Evolutionary conservation across 2,888 invertebrate species (phyloP).

Genomic region (Drosophila formosana): DNA sequence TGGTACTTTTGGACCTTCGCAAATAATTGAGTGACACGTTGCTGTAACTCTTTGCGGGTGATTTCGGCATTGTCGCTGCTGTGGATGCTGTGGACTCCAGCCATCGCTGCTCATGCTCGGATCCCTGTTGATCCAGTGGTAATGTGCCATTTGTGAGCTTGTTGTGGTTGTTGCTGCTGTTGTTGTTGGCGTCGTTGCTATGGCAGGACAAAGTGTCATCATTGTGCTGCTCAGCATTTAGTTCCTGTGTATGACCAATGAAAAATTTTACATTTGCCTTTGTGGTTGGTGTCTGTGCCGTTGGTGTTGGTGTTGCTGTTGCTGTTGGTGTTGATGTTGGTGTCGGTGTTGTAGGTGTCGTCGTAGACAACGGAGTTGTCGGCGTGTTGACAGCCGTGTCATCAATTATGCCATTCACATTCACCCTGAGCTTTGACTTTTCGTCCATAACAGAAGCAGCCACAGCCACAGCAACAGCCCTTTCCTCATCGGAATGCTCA

Average conservation of each 20-base stretch:
- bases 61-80: slow-evolving; percentile 4
- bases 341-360: slow-evolving; percentile 31
- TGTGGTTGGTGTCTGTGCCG: slow-evolving; percentile 29
- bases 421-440: slow-evolving; percentile 66
- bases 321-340: slow-evolving; percentile 1
- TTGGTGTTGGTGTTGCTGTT: neutral
- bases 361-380: neutral
- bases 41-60: slow-evolving; percentile 56
- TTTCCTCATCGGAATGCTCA: slow-evolving; percentile 9
- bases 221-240: slow-evolving; percentile 51
- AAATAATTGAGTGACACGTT: slow-evolving; percentile 71
- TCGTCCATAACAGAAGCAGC: slow-evolving; percentile 39
- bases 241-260: slow-evolving; percentile 80
- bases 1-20: slow-evolving; percentile 60
- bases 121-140: slow-evolving; percentile 35
- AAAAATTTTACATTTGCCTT: slow-evolving; percentile 76
- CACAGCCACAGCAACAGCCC: slow-evolving; percentile 15
- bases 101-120: slow-evolving; percentile 21
- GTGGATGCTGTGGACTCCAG: slow-evolving; percentile 18
- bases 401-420: slow-evolving; percentile 72
- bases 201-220: slow-evolving; percentile 63
- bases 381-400: slow-evolving; percentile 21
- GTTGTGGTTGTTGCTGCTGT: slow-evolving; percentile 38
- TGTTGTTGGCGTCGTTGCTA: slow-evolving; percentile 70
- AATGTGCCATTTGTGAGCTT: slow-evolving; percentile 66